Evolutionary conservation across 2,113 vertebrate species (phyloP).

Genomic region (Thamnaconus septentrionalis): DNA sequence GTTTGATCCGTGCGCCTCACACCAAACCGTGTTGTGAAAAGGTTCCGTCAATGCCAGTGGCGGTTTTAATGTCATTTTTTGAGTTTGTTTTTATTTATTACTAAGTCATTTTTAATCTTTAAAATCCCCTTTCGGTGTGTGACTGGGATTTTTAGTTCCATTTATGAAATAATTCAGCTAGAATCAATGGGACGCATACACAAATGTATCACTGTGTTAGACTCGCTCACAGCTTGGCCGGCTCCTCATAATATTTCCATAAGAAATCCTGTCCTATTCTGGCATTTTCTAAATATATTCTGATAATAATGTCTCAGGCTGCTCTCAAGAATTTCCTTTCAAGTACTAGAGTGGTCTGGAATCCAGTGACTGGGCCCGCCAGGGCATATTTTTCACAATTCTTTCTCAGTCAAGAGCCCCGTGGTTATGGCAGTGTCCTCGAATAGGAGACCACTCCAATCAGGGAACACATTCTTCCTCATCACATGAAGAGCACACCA

Average conservation of each 20-base stretch:
- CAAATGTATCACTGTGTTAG: no score
- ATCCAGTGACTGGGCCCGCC: slow-evolving; percentile 11
- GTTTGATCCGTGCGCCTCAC: not conserved
- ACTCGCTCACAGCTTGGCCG: no score
- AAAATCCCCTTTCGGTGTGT: no score
- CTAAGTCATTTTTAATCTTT: no score
- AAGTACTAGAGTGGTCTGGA: slow-evolving; percentile 20
- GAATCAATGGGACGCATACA: no score
- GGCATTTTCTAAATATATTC: not conserved
- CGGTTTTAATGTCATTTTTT: no score
- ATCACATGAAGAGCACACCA: slow-evolving; percentile 23
- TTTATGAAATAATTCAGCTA: no score
- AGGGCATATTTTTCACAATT: slow-evolving; percentile 3
- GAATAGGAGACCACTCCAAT: slow-evolving; percentile 55
- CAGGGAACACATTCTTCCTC: slow-evolving; percentile 37
- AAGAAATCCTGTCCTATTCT: not conserved
- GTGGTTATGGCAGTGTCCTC: slow-evolving; percentile 1
- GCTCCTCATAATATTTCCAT: no score
- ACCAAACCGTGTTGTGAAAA: not conserved
- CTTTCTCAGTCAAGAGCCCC: slow-evolving; percentile 27
- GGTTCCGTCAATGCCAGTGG: no score
- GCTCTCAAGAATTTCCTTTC: slow-evolving; percentile 10
- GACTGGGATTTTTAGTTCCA: no score
- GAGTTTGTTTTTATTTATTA: no score
- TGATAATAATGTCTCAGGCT: slow-evolving; percentile 12